Conservation (phyloP, 2,888 invertebrate species). For the Caenorhabditis virilis region DNA sequence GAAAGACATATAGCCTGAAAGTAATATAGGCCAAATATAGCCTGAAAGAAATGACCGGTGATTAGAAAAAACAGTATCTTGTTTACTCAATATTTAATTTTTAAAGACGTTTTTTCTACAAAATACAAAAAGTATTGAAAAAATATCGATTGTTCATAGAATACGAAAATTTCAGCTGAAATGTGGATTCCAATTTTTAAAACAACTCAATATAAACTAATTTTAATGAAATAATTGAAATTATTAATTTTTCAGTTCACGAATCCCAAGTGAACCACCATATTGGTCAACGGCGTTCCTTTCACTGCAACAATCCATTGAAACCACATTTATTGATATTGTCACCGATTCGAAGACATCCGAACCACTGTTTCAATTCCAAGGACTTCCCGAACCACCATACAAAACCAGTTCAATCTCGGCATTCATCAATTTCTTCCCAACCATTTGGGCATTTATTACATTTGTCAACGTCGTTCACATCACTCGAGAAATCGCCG, state of each 20-base stretch:
- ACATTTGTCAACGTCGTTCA: conserved; percentile 57
- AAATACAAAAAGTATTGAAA: too few relatives aligned
- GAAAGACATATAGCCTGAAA: too few relatives aligned
- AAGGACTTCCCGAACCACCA: conserved; percentile 37
- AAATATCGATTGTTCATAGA: too few relatives aligned
- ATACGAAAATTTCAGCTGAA: too few relatives aligned
- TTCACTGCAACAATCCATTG: conserved; percentile 56
- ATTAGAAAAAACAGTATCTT: too few relatives aligned
- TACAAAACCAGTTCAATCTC: conserved; percentile 24
- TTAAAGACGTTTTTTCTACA: too few relatives aligned
- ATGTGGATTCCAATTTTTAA: too few relatives aligned
- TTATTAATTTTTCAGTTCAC: not conserved
- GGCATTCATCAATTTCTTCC: conserved; percentile 38
- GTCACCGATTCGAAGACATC: not conserved
- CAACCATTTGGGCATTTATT: conserved; percentile 55
- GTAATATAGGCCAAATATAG: too few relatives aligned
- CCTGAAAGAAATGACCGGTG: too few relatives aligned
- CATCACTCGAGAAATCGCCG: conserved; percentile 57
- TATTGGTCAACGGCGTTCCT: conserved; percentile 59
- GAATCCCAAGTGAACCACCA: conserved; percentile 53
- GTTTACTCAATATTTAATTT: too few relatives aligned
- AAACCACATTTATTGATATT: conserved; percentile 40
- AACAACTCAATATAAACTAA: too few relatives aligned
- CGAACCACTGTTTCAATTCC: conserved; percentile 14
- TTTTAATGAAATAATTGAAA: too few relatives aligned